phyloP scores from a whole-genome alignment of 2,888 invertebrate species.

The Hirtodrosophila cameraria region DNA sequence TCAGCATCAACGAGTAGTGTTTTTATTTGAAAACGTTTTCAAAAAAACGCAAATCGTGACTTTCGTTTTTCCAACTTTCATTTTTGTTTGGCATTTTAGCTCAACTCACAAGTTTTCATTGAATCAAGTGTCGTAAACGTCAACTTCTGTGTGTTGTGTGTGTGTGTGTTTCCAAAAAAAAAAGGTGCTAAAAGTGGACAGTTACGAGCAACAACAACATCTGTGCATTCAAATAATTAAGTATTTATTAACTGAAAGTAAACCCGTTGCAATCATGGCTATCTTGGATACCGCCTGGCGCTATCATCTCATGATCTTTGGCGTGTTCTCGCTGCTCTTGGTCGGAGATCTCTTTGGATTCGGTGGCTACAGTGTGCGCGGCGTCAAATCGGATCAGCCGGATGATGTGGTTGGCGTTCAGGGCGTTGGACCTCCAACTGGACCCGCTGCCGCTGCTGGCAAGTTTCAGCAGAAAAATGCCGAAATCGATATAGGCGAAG shows the following conservation, averaged over 20 bases:
- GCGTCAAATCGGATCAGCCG: conserved; percentile 82
- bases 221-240: neutral
- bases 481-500: conserved; percentile 83
- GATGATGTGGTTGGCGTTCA: conserved; percentile 70
- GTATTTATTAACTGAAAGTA: too few species aligned
- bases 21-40: conserved; percentile 54
- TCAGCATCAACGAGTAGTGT: conserved; percentile 29
- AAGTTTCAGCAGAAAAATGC: conserved; percentile 83
- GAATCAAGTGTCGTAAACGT: conserved; percentile 54
- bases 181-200: conserved; percentile 27
- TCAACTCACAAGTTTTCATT: conserved; percentile 49
- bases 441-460: conserved; percentile 70
- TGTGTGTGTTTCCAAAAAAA: neutral
- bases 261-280: too few species aligned
- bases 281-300: conserved; percentile 84
- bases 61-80: conserved; percentile 75
- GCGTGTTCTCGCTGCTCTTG: conserved; percentile 81
- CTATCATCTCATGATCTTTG: conserved; percentile 83
- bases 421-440: conserved; percentile 58
- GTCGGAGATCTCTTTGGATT: conserved; percentile 84
- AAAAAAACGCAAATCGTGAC: conserved; percentile 38
- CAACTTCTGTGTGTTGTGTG: too few species aligned
- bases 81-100: conserved; percentile 43
- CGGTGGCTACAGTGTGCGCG: conserved; percentile 80
- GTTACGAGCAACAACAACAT: conserved; percentile 1